phyloP scores from a whole-genome alignment of 2,888 invertebrate species.

The Xestia rhomboidea region DNA sequence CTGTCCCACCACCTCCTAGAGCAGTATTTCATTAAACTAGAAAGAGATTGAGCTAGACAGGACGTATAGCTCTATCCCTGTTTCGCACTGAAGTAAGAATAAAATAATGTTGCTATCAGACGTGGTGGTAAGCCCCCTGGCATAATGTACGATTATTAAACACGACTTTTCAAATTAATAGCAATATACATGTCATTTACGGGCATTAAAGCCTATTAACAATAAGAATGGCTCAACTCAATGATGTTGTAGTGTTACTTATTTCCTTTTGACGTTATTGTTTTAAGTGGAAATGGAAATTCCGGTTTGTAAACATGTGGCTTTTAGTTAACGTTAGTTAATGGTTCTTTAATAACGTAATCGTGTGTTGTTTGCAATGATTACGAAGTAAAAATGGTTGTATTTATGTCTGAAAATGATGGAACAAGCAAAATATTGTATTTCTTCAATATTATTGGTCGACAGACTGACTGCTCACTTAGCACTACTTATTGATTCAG shows the following conservation, averaged over 20 bases:
- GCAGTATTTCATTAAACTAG: background rate
- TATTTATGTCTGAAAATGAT: background rate
- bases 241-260: slow-evolving; percentile 36
- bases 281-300: slow-evolving; percentile 41
- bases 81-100: background rate
- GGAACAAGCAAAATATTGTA: background rate
- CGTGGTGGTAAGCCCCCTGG: slow-evolving; percentile 7
- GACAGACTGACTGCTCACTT: background rate
- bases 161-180: slow-evolving; percentile 74
- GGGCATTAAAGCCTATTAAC: slow-evolving; percentile 69
- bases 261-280: slow-evolving; percentile 44
- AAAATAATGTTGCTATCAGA: background rate
- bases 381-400: background rate
- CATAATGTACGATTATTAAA: slow-evolving; percentile 72
- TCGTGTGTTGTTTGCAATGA: slow-evolving; percentile 1
- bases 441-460: background rate
- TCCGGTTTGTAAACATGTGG: slow-evolving; percentile 28
- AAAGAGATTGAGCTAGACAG: background rate
- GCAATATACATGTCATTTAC: slow-evolving; percentile 78
- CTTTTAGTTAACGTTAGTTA: slow-evolving; percentile 7
- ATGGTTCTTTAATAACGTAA: slow-evolving; percentile 37
- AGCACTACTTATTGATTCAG: background rate
- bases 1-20: background rate
- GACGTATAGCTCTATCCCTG: background rate
- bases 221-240: slow-evolving; percentile 35